Conservation (phyloP, 2,888 invertebrate genomes). For the Allacma fusca region DNA sequence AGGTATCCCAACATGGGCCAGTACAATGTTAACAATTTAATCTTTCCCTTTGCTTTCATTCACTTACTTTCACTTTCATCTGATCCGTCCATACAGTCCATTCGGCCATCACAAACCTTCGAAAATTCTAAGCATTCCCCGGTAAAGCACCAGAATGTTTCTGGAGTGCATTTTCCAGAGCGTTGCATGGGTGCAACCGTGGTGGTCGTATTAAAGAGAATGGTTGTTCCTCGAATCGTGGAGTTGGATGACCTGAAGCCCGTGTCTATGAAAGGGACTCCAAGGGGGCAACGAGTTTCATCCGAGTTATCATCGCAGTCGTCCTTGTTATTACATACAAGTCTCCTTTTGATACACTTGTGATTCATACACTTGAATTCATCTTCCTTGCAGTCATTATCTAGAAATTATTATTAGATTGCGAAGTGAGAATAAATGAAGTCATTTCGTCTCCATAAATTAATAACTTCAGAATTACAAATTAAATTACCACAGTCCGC, state of each 20-base stretch:
- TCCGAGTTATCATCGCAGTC: constrained; percentile 60
- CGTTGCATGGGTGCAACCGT: constrained; percentile 33
- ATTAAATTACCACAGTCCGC: constrained; percentile 46
- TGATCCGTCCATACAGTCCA: constrained; percentile 71
- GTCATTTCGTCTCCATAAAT: too few species aligned
- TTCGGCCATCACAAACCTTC: constrained; percentile 68
- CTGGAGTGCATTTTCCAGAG: not conserved
- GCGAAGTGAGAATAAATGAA: not conserved
- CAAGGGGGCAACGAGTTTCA: constrained; percentile 48
- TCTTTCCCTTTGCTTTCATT: too few species aligned
- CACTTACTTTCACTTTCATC: constrained; percentile 68
- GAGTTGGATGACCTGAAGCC: not conserved
- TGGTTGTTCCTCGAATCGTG: constrained; percentile 18
- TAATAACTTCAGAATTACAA: not conserved
- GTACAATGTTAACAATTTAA: too few species aligned
- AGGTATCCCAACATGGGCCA: too few species aligned
- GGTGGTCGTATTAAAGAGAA: constrained; percentile 8
- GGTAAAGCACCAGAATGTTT: constrained; percentile 42
- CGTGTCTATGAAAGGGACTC: not conserved
- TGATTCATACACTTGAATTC: constrained; percentile 51
- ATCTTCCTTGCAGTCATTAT: constrained; percentile 34
- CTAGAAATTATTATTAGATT: constrained; percentile 1
- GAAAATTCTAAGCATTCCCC: constrained; percentile 67
- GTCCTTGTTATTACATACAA: constrained; percentile 54
- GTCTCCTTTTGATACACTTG: constrained; percentile 52